phyloP scores from a whole-genome alignment of 1,140 invertebrate genomes.

The Drosophila carrolli region DNA sequence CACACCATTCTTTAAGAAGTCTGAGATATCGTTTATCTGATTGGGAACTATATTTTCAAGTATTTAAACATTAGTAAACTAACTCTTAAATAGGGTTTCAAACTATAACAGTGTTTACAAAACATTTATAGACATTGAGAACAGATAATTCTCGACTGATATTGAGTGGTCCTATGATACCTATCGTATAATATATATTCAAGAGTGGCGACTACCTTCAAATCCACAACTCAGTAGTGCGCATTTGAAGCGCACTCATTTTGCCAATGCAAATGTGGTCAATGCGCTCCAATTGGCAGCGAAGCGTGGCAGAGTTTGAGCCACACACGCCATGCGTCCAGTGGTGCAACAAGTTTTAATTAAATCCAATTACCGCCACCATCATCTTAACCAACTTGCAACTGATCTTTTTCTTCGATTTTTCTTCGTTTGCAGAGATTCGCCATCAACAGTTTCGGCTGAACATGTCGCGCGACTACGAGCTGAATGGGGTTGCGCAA shows the following conservation, averaged over 20 bases:
- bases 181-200: neutral
- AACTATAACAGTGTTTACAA: no score
- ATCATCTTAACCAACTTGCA: slow-evolving; percentile 10
- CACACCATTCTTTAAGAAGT: no score
- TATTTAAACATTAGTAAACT: no score
- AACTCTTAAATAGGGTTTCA: neutral
- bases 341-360: slow-evolving; percentile 80
- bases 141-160: no score
- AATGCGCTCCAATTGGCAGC: slow-evolving; percentile 68
- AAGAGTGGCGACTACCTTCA: neutral
- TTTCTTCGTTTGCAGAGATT: slow-evolving; percentile 85
- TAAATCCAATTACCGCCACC: slow-evolving; percentile 65
- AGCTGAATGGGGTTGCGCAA: slow-evolving; percentile 89
- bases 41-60: no score
- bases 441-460: slow-evolving; percentile 88
- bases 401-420: slow-evolving; percentile 6
- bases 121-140: no score
- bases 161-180: neutral
- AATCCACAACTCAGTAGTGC: neutral
- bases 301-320: slow-evolving; percentile 60
- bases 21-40: neutral
- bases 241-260: neutral
- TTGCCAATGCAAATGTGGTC: slow-evolving; percentile 70
- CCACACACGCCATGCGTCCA: slow-evolving; percentile 68
- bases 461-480: slow-evolving; percentile 91